Conservation (phyloP, 2,888 invertebrate genomes). For the Lasioglossum villosulum region DNA sequence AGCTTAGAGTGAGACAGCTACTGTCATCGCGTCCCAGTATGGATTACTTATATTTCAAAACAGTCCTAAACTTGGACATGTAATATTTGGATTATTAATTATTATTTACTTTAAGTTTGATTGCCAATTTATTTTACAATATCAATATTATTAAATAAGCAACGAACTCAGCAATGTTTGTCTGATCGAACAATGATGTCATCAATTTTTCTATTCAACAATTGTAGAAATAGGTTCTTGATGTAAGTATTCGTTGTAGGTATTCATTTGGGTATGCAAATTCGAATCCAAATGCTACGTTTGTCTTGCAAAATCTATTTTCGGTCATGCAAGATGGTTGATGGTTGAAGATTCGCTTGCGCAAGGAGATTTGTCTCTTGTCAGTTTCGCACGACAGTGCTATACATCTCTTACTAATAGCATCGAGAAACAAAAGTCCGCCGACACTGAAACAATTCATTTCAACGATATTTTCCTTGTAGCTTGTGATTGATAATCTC, state of each 20-base stretch:
- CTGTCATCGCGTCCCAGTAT: too few relatives aligned
- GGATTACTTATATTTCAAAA: too few relatives aligned
- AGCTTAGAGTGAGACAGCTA: too few relatives aligned
- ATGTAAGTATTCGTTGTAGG: background rate
- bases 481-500: slow-evolving; percentile 31
- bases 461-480: slow-evolving; percentile 26
- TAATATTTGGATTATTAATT: too few relatives aligned
- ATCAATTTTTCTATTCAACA: background rate
- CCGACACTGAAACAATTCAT: slow-evolving; percentile 4
- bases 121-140: too few relatives aligned
- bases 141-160: too few relatives aligned
- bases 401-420: background rate
- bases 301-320: slow-evolving; percentile 4
- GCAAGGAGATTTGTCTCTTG: slow-evolving; percentile 36
- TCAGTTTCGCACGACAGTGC: slow-evolving; percentile 29
- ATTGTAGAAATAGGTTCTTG: background rate
- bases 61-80: too few relatives aligned
- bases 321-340: background rate
- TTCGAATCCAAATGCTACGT: background rate
- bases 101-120: too few relatives aligned
- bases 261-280: background rate
- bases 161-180: background rate
- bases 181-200: background rate
- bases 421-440: slow-evolving; percentile 16
- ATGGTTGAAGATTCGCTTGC: background rate